Base-by-base conservation (phyloP, 1,140 invertebrate genomes). In the Lepidurus packardi region DNA sequence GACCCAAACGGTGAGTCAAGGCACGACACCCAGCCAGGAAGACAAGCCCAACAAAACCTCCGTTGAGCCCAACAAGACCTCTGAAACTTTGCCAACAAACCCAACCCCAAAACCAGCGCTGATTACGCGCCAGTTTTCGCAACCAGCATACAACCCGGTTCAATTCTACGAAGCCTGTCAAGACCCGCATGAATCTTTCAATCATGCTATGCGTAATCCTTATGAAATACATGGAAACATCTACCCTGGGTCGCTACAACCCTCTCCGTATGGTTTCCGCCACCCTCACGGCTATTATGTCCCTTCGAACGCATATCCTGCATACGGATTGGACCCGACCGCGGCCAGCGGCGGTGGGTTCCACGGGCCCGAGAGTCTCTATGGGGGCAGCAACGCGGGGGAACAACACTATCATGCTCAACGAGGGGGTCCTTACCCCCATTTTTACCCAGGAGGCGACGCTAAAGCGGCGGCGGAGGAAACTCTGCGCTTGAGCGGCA, bases 1-100 rank as follows among this genome's bases (percentile, higher is more conserved):
- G 42, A 78, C 78, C 1, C 78, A 73, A 44, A 45, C 73, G 8
- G 77, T 73, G 9, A 73, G 53, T 24, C 42, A 21, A 21, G 75
- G 42, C 9, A 21, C 75, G 34, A 45, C 41, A 24, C 24, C 75
- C n/a, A 47, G 47, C 47, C 43, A 43, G 75, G 41, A 43, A 8
- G 44, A 25, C 11, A 9, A 41, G 44, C 47, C 45, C 13, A 24
- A 24, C 34, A 73, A 74, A 42, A 42, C 73, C 73, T 25, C 43
- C 24, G 44, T 24, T 43, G 43, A 45, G 43, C 43, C 34, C 1
- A 73, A 34, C 34, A 34, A 44, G 73, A 74, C 78, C 41, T 74
- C 73, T 24, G 44, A 43, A 16, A 9, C 43, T 1, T 25, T 21
- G 24, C 53, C 41, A 76, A 73, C 79, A 43, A 80, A 43, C 75